Evolutionary conservation across 30 jellyfish, hydroid and myxozoan species (phyloP), one percentile per base, ranked within the genome.

Genomic region (Aurelia coerulea): DNA sequence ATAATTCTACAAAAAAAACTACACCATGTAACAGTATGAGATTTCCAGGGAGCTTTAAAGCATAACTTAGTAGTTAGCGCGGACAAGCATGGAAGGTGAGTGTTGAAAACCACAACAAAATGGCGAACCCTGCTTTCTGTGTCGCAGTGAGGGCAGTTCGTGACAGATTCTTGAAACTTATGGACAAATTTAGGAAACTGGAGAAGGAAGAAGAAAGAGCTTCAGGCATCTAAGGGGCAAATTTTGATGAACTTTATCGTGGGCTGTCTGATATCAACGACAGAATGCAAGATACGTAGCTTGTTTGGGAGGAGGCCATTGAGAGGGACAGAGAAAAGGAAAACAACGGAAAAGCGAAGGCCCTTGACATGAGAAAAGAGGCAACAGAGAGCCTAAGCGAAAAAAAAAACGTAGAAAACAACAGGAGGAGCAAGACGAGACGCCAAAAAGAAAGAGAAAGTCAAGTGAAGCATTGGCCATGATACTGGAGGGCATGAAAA

Each of bases 41-140:
- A 23, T 23, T 23, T 23, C 29, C 29, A 23, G 29, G 29, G 29
- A 23, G 29, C 29, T 23, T 23, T 23, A 23, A 23, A 23, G 29
- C 29, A 23, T 23, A 23, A 23, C 29, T 23, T 23, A 23, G 29
- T 23, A 23, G 29, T 23, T 23, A 88, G 88, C 52, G 91, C 6
- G 96, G 91, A 66, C 84, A 59, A 42, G 91, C 88, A 62, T 88
- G 91, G 96, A 71, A 65, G 60, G 5, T n/a, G n/a, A 59, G 79
- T 31, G 76, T 32, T 46, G 88, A 62, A 62, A 88, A 78, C 63
- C 46, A 78, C 19, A 88, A 78, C 72, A 10, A 12, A 37, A 34
- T 71, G 81, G 91, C 71, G 42, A 52, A 39, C 35, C 92, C 88
- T 68, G 46, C 13, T 52, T 88, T 88, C 60, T 14, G 62, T 41